Evolutionary conservation across 2,797 vertebrate species (phyloP), one percentile per base, ranked within the genome.

Genomic region (Mormyrops boulengeri): DNA sequence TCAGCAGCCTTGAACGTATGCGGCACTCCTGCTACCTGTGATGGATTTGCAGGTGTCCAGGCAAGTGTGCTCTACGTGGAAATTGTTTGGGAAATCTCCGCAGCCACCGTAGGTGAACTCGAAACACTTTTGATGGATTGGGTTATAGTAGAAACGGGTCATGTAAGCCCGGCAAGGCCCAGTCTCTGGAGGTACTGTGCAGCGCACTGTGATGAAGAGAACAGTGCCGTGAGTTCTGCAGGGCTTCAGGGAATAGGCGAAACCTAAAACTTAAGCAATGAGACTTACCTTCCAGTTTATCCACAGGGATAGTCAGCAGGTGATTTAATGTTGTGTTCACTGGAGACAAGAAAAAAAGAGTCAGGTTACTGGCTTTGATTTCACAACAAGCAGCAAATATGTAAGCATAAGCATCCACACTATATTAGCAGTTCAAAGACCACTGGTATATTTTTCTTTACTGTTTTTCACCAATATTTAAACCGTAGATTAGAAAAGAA

Each of bases 51-150:
- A 99, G 0, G 92, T 92, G 0, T 92, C 52, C 2, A 93, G 93
- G 91, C 98, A 99, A 2, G 90, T 89, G 0, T 93, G 80, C 89
- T 97, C 92, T 0, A 92, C 14, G 4, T 93, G 89, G 44, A 99
- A 98, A 94, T 98, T 98, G 96, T 99, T 99, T 0, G 91, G 91
- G 90, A 97, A 98, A 47, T 95, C 96, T 0, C 94, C 89, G 49
- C 98, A 99, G 89, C 98, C 98, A 0, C 98, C 98, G 0, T 94
- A 99, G n/a, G 95, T 98, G 93, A 99, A 99, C 19, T 91, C 92
- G 41, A 92, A 91, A 0, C 98, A 99, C 90, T 91, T 94, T 80
- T 90, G 92, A 0, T 90, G 89, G 91, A 96, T 93, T 0, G 98
- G 97, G 93, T 98, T 95, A 88, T 98, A 99, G 94, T 96, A 99